phyloP scores from a whole-genome alignment of 2,888 invertebrate species.

The Apantesis nais region DNA sequence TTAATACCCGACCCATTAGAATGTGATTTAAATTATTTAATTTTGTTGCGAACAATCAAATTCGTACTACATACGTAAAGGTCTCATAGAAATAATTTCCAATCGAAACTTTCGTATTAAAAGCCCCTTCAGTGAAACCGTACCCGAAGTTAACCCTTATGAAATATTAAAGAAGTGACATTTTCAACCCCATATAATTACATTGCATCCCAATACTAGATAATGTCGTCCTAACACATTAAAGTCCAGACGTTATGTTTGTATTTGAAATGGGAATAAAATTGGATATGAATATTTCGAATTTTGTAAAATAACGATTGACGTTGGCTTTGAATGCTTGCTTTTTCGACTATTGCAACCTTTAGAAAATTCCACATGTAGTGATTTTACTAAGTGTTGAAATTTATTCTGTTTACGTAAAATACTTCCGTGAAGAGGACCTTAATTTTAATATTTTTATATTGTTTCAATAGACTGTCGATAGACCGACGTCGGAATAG shows the following conservation, averaged over 20 bases:
- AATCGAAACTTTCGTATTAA: constrained; percentile 41
- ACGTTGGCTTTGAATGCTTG: neutral
- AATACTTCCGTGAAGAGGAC: neutral
- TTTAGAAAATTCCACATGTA: neutral
- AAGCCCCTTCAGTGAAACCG: constrained; percentile 35
- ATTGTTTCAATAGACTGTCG: no score
- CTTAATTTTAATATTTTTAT: no score
- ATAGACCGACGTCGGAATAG: no score
- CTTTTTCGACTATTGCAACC: neutral
- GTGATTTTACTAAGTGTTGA: no score
- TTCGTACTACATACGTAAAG: constrained; percentile 13
- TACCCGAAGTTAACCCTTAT: constrained; percentile 51
- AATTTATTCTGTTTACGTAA: neutral
- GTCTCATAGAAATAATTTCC: constrained; percentile 40
- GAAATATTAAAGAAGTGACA: constrained; percentile 63
- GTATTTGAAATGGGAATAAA: constrained; percentile 51
- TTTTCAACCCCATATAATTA: constrained; percentile 67
- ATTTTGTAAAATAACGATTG: constrained; percentile 40
- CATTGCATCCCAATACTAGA: constrained; percentile 55
- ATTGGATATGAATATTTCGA: constrained; percentile 58
- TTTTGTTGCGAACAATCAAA: constrained; percentile 11
- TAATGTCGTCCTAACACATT: constrained; percentile 70
- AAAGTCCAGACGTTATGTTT: constrained; percentile 60
- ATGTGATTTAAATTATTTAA: constrained; percentile 9
- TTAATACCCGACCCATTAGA: neutral